phyloP scores from a whole-genome alignment of 1,140 invertebrate genomes.

The Nasonia vitripennis region DNA sequence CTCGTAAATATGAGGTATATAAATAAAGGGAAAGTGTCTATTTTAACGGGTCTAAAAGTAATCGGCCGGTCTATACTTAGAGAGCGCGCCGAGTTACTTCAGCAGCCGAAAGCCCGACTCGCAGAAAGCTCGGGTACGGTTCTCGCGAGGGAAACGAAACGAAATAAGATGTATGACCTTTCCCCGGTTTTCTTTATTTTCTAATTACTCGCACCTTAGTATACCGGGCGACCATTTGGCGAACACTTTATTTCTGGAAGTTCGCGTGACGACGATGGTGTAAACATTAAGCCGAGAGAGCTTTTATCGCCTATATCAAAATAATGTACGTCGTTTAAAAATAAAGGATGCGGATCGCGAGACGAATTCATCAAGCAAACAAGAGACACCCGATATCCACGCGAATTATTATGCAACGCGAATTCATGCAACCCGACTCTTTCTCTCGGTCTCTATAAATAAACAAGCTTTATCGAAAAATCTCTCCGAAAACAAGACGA shows the following conservation, averaged over 20 bases:
- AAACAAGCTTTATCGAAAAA: background rate
- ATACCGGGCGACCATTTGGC: no score
- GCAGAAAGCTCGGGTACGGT: background rate
- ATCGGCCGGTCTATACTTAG: conserved; percentile 33
- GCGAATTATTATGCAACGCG: background rate
- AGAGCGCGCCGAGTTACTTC: background rate
- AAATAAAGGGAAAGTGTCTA: conserved; percentile 33
- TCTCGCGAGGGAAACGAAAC: background rate
- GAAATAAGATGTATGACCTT: conserved; percentile 28
- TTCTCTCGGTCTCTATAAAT: background rate
- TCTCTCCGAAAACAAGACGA: background rate
- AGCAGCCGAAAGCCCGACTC: background rate
- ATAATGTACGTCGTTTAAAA: no score
- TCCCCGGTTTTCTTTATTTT: background rate
- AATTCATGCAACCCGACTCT: background rate
- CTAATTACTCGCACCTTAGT: background rate
- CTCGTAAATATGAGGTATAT: conserved; percentile 17
- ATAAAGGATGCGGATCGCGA: no score
- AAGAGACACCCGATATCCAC: no score
- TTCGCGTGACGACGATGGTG: no score
- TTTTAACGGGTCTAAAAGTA: conserved; percentile 41
- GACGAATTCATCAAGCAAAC: no score
- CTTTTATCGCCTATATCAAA: no score
- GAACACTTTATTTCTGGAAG: no score
- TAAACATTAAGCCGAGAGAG: no score